phyloP scores from a whole-genome alignment of 1,140 invertebrate genomes.

The Limonius californicus region DNA sequence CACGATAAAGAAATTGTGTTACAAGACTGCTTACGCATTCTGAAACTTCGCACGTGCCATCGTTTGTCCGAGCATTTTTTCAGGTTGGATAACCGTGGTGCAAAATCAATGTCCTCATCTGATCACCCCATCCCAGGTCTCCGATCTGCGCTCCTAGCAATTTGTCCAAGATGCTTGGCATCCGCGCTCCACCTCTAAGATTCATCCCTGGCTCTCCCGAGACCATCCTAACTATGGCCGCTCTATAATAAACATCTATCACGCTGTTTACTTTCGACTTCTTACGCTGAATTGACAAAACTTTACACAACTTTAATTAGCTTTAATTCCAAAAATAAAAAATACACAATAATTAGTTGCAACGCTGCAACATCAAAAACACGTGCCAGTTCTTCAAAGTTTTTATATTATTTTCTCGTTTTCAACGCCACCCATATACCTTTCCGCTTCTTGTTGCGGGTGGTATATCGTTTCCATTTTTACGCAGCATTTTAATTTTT shows the following conservation, averaged over 20 bases:
- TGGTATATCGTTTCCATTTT: no score
- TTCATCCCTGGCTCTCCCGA: conserved; percentile 37
- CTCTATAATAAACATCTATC: conserved; percentile 43
- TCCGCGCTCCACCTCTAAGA: conserved; percentile 40
- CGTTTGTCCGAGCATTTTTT: no score
- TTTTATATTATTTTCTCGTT: no score
- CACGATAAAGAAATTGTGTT: no score
- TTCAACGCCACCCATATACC: no score
- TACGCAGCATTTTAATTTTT: no score
- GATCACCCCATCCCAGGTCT: conserved; percentile 25
- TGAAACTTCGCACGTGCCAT: no score
- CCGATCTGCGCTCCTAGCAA: conserved; percentile 36
- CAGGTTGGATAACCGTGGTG: conserved; percentile 23
- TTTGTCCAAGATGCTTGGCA: conserved; percentile 39
- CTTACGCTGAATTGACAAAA: conserved; percentile 28
- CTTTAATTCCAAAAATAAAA: conserved; percentile 4
- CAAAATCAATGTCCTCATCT: conserved; percentile 22
- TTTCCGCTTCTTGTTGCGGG: no score
- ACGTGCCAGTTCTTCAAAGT: no score
- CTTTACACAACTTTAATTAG: conserved; percentile 1
- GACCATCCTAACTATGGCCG: conserved; percentile 41
- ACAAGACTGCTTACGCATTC: no score
- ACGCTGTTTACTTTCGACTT: conserved; percentile 40
- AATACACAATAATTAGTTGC: no score
- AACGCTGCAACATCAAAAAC: no score